Evolutionary conservation across 2,888 invertebrate genomes (phyloP), one percentile per base, ranked within the genome.

Genomic region (Pheosia gnoma): DNA sequence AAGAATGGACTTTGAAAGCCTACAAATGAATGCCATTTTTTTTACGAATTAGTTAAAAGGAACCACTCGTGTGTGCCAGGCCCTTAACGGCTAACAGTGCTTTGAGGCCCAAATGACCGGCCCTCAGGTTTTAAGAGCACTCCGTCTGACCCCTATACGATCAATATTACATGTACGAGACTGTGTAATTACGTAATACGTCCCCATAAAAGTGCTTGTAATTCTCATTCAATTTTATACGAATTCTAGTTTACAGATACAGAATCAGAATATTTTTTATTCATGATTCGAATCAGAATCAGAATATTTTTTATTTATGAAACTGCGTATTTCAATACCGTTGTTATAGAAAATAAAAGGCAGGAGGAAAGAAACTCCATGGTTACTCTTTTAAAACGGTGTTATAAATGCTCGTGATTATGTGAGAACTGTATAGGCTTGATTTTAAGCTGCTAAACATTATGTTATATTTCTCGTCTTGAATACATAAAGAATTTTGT

Each of bases 101-200:
- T 81, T 82, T 82, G 83, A 85, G 68, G 81, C 74, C 79, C 80
- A 81, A 82, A 85, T 79, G 81, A 83, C 82, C 78, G 81, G 77
- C 68, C 71, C 85, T 84, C 61, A 58, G 61, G 56, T 64, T 72
- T 56, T 60, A 68, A 80, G 80, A 79, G 84, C 77, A 71, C 84
- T 78, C 78, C 66, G 67, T 62, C 67, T 74, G 73, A 72, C 81
- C 83, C 78, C 74, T 75, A 25, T 25, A 68, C 75, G 80, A 78
- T 82, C 80, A 80, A 81, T 79, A 81, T 74, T 72, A 70, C 68
- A 67, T 65, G 60, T 66, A 41, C 25, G 56, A 41, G 37, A 8
- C 4, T 11, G 9, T 56, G 41, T 39, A 41, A 56, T 56, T 13
- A 56, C 41, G 39, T 38, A 11, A 54, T 9, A 53, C 13, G 37